These are phyloP conservation scores for Proales similis DNA, from an alignment of 1,140 invertebrate genomes.

Conservation along the genomic window DNA sequence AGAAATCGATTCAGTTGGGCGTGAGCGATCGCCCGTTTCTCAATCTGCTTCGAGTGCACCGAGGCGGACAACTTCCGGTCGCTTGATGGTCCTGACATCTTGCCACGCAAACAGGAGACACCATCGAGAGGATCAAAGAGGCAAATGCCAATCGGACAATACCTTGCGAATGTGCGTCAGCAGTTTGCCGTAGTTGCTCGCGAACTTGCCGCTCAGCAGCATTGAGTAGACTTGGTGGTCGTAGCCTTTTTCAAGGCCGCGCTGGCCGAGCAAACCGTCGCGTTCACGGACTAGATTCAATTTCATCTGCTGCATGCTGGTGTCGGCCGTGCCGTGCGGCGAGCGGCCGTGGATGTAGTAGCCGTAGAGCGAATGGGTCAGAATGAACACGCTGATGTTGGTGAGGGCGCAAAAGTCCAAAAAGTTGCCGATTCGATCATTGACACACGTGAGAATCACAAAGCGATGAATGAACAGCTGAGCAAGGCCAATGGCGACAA, in stretches of 20 bases:
- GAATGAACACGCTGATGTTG: slow-evolving; percentile 74
- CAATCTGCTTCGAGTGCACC: slow-evolving; percentile 40
- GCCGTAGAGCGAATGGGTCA: slow-evolving; percentile 64
- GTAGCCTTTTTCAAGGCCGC: slow-evolving; percentile 69
- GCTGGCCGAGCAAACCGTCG: slow-evolving; percentile 67
- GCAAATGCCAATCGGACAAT: not conserved
- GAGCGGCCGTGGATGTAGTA: slow-evolving; percentile 82
- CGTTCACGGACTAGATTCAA: slow-evolving; percentile 69
- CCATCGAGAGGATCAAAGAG: not conserved
- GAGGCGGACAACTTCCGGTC: not conserved
- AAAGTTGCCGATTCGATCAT: slow-evolving; percentile 68
- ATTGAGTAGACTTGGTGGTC: slow-evolving; percentile 76
- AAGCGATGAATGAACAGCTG: slow-evolving; percentile 48
- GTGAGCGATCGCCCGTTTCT: slow-evolving; percentile 51
- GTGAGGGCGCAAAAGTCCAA: slow-evolving; percentile 72
- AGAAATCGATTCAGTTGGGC: slow-evolving; percentile 70
- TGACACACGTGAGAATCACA: slow-evolving; percentile 65
- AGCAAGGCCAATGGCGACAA: slow-evolving; percentile 44
- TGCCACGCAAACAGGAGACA: not conserved
- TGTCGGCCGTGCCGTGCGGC: slow-evolving; percentile 75
- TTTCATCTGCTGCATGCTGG: slow-evolving; percentile 70
- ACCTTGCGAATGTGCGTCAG: slow-evolving; percentile 24
- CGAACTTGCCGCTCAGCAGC: slow-evolving; percentile 61
- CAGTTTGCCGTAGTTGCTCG: slow-evolving; percentile 59
- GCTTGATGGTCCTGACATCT: not conserved